Evolutionary conservation across 2,888 invertebrate species (phyloP), one percentile per base, ranked within the genome.

Genomic region (Drosophila siamana): DNA sequence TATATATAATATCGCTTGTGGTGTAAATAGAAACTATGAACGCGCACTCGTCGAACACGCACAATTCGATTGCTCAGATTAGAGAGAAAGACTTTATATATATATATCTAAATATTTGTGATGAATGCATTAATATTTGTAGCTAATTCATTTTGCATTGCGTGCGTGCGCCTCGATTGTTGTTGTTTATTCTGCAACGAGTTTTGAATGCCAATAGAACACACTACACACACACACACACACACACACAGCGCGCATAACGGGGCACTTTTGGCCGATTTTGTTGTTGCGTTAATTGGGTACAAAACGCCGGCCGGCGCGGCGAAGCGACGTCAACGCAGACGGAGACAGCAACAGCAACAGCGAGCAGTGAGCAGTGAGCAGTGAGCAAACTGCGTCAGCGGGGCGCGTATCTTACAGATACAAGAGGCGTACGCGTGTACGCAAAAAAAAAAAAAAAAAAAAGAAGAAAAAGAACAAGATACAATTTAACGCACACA

Each of bases 241-340:
- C 33, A 5, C 30, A 30, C 30, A 3, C 30, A n/a, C 40, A 26
- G 9, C 46, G 15, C 36, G 40, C 30, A 13, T 47, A 57, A 59
- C 73, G 56, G 43, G 40, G 13, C 41, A 59, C 52, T 24, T 28
- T 28, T 52, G 60, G 57, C 46, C 59, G 44, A 38, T 65, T 72
- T 86, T 88, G 81, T 88, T 89, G 80, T 75, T 88, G 77, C 77
- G 73, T 84, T 86, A 86, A 90, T 89, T 90, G 91, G 84, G 90
- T 86, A 90, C 90, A 90, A 91, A 90, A 90, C 70, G 88, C 90
- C 90, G 90, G 90, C 90, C 91, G 90, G 91, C 26, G 26, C 91
- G 90, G 33, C 33, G 11, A 33, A 11, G 33, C 89, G 74, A 68
- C 79, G 86, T 69, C 55, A 28, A 22, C 50, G 33, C 5, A n/a